A percentile compares a stretch with the other conserved stretches of the same genome.
Conservation (phyloP, 2,888 invertebrate species). For the Sthenelais limicola region DNA sequence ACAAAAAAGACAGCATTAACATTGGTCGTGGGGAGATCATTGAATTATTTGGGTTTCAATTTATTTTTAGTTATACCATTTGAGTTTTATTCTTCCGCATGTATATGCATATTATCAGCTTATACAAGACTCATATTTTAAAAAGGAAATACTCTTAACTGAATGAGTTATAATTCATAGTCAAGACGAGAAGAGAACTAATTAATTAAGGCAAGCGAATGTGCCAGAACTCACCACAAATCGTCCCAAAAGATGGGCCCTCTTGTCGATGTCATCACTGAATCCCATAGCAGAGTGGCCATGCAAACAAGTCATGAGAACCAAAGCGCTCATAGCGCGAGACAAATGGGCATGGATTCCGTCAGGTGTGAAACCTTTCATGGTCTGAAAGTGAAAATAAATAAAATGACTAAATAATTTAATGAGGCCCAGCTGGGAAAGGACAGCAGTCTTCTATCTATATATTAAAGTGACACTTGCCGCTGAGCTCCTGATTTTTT, state of each 20-base stretch:
- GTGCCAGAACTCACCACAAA: slow-evolving; percentile 16
- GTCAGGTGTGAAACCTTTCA: slow-evolving; percentile 34
- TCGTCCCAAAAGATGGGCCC: slow-evolving; percentile 2
- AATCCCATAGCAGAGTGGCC: slow-evolving; percentile 32
- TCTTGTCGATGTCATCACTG: slow-evolving; percentile 39
- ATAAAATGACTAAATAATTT: too few relatives aligned
- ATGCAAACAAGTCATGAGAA: slow-evolving; percentile 4
- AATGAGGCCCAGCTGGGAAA: too few relatives aligned
- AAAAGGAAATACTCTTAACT: too few relatives aligned
- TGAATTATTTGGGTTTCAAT: too few relatives aligned
- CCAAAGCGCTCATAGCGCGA: slow-evolving; percentile 1
- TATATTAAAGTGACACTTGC: too few relatives aligned
- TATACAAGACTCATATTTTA: neutral
- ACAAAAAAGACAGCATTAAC: neutral
- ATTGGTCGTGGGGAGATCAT: too few relatives aligned
- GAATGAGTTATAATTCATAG: too few relatives aligned
- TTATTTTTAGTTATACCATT: too few relatives aligned
- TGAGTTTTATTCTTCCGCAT: neutral
- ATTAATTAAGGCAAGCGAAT: neutral
- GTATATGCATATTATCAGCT: neutral
- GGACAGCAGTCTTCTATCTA: too few relatives aligned
- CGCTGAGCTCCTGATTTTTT: too few relatives aligned
- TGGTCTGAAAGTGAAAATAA: too few relatives aligned
- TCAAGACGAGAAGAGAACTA: neutral
- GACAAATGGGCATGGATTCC: slow-evolving; percentile 21